Base-by-base conservation (phyloP, 1,140 invertebrate genomes). In the Vollenhovia emeryi region DNA sequence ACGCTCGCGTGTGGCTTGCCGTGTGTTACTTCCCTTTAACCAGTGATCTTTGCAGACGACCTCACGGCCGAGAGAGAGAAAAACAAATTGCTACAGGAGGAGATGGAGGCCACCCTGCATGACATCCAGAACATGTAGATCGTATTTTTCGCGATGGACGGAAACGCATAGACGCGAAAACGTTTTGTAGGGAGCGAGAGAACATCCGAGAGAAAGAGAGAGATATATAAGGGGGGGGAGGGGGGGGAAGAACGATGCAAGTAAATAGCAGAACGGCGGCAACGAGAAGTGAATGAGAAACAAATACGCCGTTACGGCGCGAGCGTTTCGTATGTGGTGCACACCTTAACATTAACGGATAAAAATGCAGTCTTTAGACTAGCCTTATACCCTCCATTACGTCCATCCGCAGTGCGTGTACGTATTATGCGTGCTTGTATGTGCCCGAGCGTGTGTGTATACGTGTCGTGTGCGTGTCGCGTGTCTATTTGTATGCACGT, bases 51-150 rank as follows among this genome's bases (percentile, higher is more conserved):
- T 97, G 93, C 97, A 99, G 99, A 99, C 96, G 98, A 99, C 95
- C 97, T 99, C 94, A 96, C 98, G 94, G 96, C 96, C 93, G 98
- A 99, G 96, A 98, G 98, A 96, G 98, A 98, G 96, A 98, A 98
- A 96, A 99, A 98, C 96, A 99, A 98, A 97, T 96, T 98, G 95
- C 97, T 99, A 92, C 97, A 99, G 95, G 98, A 99, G 95, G 99
- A 99, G 95, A 99, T 99, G 98, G 99, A 99, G 95, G 97, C 98
- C 93, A 99, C 99, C 93, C 97, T 99, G 95, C 98, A 99, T 96
- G 99, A 99, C 96, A 99, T 99, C 96, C 98, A 99, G 96, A 99
- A 99, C 96, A 99, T 99, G 98, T 99, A 98, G 73, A 89, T 89
- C 88, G 85, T 91, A 88, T 93, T 91, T 93, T 91, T 91, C 89